These are phyloP conservation scores for Cheilosia scutellata DNA, from an alignment of 2,888 invertebrate species.

Conservation along the genomic window DNA sequence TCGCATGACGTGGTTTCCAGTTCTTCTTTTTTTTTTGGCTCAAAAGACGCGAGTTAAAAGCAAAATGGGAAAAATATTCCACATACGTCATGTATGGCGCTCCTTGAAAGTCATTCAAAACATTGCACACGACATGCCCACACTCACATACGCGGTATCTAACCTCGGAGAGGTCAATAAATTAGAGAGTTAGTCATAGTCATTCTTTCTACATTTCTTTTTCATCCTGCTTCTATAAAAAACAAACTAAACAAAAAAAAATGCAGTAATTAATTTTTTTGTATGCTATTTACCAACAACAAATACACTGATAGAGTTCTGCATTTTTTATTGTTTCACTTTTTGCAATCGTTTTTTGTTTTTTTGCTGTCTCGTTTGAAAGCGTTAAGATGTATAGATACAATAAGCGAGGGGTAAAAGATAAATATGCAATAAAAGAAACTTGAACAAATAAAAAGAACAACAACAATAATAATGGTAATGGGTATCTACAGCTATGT, in stretches of 20 bases:
- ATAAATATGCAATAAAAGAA: constrained; percentile 9
- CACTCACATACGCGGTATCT: not conserved
- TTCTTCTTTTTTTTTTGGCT: constrained; percentile 3
- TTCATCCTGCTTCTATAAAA: not conserved
- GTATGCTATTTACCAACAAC: not conserved
- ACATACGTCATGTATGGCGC: constrained; percentile 58
- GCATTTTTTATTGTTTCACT: constrained; percentile 10
- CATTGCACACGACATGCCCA: constrained; percentile 14
- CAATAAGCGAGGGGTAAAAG: not conserved
- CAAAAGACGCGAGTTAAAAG: not conserved
- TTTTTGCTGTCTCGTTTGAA: not conserved
- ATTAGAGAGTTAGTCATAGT: constrained; percentile 47
- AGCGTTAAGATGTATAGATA: constrained; percentile 15
- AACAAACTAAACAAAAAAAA: not conserved
- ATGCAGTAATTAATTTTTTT: constrained; percentile 13
- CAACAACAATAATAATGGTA: not conserved
- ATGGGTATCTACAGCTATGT: not conserved
- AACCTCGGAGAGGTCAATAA: constrained; percentile 28
- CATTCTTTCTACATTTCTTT: constrained; percentile 8
- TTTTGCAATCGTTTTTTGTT: not conserved
- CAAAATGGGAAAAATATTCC: constrained; percentile 25
- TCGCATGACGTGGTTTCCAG: constrained; percentile 36
- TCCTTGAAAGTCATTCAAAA: constrained; percentile 18
- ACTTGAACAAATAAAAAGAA: constrained; percentile 4
- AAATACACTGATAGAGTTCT: not conserved